These are phyloP conservation scores for Grapholita molesta DNA, from an alignment of 1,140 invertebrate species.

Conservation along the genomic window DNA sequence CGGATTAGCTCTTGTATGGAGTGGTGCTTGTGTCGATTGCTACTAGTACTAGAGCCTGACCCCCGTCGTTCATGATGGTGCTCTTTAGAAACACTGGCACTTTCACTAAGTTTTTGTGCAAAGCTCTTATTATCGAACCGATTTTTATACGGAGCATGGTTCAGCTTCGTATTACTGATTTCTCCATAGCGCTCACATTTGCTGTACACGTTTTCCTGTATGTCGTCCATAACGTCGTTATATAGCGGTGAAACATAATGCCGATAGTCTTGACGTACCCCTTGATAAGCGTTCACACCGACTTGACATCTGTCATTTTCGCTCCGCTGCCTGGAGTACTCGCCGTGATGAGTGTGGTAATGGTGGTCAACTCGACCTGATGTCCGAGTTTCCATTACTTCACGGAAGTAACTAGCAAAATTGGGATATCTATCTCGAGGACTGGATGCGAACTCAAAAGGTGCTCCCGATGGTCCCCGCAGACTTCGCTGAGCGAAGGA, in stretches of 20 bases:
- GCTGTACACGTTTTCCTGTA: conserved; percentile 70
- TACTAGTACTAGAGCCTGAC: conserved; percentile 53
- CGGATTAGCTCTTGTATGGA: conserved; percentile 86
- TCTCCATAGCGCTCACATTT: conserved; percentile 75
- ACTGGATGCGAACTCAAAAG: conserved; percentile 57
- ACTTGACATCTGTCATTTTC: conserved; percentile 55
- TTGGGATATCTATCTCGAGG: conserved; percentile 62
- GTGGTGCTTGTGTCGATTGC: conserved; percentile 80
- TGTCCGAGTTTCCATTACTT: conserved; percentile 46
- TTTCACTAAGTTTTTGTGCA: conserved; percentile 72
- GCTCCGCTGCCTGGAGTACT: conserved; percentile 37
- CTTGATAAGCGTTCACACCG: conserved; percentile 45
- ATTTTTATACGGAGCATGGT: conserved; percentile 49
- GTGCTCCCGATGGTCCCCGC: conserved; percentile 42
- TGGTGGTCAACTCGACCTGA: conserved; percentile 24
- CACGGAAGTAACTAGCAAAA: conserved; percentile 58
- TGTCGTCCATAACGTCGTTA: conserved; percentile 72
- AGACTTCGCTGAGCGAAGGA: conserved; percentile 45
- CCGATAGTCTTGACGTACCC: conserved; percentile 50
- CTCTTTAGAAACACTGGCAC: conserved; percentile 34
- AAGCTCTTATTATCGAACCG: conserved; percentile 79
- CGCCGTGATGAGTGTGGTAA: conserved; percentile 41
- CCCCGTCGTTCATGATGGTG: conserved; percentile 46
- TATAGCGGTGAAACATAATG: conserved; percentile 64
- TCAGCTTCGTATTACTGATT: conserved; percentile 63